Evolutionary conservation across 2,797 vertebrate genomes (phyloP).

Genomic region (Poliocrania exsul): DNA sequence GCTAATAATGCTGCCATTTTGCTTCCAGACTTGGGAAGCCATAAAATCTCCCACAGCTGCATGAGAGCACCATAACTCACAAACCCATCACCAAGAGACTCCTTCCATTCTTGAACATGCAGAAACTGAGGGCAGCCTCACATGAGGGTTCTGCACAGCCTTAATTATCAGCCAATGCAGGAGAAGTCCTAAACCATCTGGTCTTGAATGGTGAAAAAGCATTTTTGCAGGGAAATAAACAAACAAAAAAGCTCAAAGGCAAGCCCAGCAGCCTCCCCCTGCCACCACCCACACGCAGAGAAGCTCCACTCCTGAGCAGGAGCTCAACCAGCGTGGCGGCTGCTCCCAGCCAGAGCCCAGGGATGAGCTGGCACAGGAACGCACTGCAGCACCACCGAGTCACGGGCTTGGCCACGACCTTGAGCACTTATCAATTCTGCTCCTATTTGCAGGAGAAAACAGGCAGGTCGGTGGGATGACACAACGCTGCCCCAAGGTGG

Average conservation of each 20-base stretch:
- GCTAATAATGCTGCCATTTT: not conserved
- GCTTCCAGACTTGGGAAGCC: not conserved
- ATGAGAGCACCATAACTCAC: not conserved
- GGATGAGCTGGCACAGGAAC: slow-evolving; percentile 38
- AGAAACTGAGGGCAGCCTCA: not conserved
- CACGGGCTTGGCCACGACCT: slow-evolving; percentile 11
- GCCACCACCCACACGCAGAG: not conserved
- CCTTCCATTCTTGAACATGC: not conserved
- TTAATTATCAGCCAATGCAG: not conserved
- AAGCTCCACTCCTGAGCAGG: not conserved
- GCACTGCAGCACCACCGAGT: slow-evolving; percentile 10
- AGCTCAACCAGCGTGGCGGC: not conserved
- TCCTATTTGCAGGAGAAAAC: not conserved
- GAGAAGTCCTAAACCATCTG: not conserved
- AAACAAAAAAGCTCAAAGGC: not conserved
- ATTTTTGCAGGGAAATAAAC: not conserved
- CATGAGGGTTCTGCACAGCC: not conserved
- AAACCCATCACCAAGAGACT: not conserved
- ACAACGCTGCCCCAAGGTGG: fast-evolving
- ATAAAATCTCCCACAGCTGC: not conserved
- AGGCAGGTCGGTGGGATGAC: fast-evolving
- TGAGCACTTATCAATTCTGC: not conserved
- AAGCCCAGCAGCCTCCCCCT: slow-evolving; percentile 14
- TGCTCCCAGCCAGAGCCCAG: slow-evolving; percentile 15
- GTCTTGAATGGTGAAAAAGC: not conserved